These are phyloP conservation scores for Cyphomyrus plagiostoma DNA, from an alignment of 2,113 vertebrate species.

Conservation along the genomic window DNA sequence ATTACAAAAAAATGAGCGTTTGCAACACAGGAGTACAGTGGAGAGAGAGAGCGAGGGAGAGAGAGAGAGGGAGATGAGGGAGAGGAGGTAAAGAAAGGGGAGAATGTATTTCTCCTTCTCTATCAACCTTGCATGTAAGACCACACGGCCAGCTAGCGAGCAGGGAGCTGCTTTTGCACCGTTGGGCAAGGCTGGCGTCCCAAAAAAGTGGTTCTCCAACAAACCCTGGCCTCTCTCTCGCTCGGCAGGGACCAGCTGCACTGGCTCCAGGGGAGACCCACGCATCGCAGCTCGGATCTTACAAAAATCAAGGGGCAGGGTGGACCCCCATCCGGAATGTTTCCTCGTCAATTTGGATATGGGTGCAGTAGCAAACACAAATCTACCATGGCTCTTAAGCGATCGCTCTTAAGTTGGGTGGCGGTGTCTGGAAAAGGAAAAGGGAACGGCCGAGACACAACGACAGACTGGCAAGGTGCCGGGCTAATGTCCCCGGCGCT, in stretches of 20 bases:
- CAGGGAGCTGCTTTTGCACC: slow-evolving; percentile 60
- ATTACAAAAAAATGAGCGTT: slow-evolving; percentile 73
- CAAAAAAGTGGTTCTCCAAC: slow-evolving; percentile 53
- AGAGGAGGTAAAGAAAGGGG: slow-evolving; percentile 43
- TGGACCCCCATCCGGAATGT: slow-evolving; percentile 55
- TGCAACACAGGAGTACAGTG: slow-evolving; percentile 53
- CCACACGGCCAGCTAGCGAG: slow-evolving; percentile 69
- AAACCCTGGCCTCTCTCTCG: slow-evolving; percentile 55
- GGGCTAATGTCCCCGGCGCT: slow-evolving; percentile 94
- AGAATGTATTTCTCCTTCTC: slow-evolving; percentile 64
- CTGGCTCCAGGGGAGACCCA: slow-evolving; percentile 52
- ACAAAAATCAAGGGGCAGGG: slow-evolving; percentile 51
- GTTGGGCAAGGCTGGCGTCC: slow-evolving; percentile 53
- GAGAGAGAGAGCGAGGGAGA: slow-evolving; percentile 52
- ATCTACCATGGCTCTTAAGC: slow-evolving; percentile 40
- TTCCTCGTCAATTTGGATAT: slow-evolving; percentile 63
- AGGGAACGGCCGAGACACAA: slow-evolving; percentile 62
- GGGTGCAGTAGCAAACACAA: slow-evolving; percentile 55
- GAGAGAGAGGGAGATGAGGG: slow-evolving; percentile 24
- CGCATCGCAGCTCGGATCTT: slow-evolving; percentile 62
- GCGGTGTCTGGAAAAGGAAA: slow-evolving; percentile 46
- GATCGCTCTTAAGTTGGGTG: slow-evolving; percentile 51
- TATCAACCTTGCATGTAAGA: slow-evolving; percentile 64
- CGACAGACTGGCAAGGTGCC: slow-evolving; percentile 64
- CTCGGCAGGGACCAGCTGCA: slow-evolving; percentile 48